Evolutionary conservation across 2,797 vertebrate species (phyloP).

Genomic region (Aldrovandia affinis): DNA sequence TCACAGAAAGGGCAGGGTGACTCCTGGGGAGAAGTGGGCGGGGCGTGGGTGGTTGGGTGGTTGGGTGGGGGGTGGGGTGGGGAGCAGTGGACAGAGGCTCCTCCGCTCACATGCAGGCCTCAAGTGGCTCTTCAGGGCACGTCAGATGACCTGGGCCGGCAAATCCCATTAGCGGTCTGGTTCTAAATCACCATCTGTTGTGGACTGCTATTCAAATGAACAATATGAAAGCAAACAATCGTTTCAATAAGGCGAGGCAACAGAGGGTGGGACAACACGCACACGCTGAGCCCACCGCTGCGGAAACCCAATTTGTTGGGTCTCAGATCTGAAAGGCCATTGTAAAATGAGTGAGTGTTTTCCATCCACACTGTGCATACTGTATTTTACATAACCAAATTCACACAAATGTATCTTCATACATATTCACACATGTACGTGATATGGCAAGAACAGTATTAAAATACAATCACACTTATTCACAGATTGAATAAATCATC

Average conservation of each 20-base stretch:
- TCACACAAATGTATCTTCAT: neutral
- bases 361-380: neutral
- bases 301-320: neutral
- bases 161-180: slow-evolving; percentile 58
- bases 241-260: neutral
- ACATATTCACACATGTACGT: no score
- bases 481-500: no score
- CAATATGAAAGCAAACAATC: neutral
- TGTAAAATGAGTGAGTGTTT: neutral
- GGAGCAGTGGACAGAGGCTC: neutral
- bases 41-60: neutral
- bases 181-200: slow-evolving; percentile 50
- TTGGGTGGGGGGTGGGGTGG: no score
- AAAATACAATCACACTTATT: no score
- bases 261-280: neutral
- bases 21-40: neutral
- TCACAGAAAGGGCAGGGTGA: neutral
- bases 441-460: no score
- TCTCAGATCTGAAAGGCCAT: neutral
- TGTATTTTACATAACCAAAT: neutral
- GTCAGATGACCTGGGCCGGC: slow-evolving; percentile 34
- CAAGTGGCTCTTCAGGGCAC: slow-evolving; percentile 15
- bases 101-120: neutral
- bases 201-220: slow-evolving; percentile 23
- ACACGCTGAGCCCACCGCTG: neutral